Base-by-base conservation (phyloP, 2,797 vertebrate genomes). In the Naso thynnoides region DNA sequence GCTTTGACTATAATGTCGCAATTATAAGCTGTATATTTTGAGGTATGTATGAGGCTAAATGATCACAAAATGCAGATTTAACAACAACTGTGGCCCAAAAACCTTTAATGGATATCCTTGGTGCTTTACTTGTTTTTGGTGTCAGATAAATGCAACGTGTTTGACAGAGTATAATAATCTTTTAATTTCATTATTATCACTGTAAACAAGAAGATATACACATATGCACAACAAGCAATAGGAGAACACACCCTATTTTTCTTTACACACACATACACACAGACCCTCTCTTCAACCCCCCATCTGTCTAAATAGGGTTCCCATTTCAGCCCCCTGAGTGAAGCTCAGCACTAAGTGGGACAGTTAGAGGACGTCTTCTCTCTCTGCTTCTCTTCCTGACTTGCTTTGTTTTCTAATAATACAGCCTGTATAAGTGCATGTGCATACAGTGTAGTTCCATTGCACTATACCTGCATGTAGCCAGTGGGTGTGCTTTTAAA, bases 351-450 rank as follows among this genome's bases (percentile, higher is more conserved):
- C 78, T 89, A 92, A 93, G 86, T 92, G 88, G 92, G 88, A 88
- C 91, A 91, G 72, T 89, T 87, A 89, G 73, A 93, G 88, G 91
- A 91, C 90, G 81, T 86, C 83, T 86, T 84, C 68, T 73, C 62
- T 65, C 59, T 71, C 49, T 72, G 41, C 58, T 26, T 77, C 48
- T 76, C 72, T 39, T 15, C 54, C 58, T 62, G 21, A 76, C 47
- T 59, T 9, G 19, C 26, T 65, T 57, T 73, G 62, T 63, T 58
- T 38, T 59, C 67, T 29, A 47, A 67, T 47, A 24, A 29, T 48
- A 18, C 56, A 24, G 44, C 23, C 63, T 55, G 19, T 68, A 14
- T 71, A 7, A 48, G 48, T 9, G 23, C 38, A 4, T 7, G 10
- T 57, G 39, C 3, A 2, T 67, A 38, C 53, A 36, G 41, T 47